A percentile compares a stretch with the other conserved stretches of the same genome.
These are phyloP conservation scores for Hylyphantes graminicola DNA, from an alignment of 1,140 invertebrate species.

Conservation along the genomic window DNA sequence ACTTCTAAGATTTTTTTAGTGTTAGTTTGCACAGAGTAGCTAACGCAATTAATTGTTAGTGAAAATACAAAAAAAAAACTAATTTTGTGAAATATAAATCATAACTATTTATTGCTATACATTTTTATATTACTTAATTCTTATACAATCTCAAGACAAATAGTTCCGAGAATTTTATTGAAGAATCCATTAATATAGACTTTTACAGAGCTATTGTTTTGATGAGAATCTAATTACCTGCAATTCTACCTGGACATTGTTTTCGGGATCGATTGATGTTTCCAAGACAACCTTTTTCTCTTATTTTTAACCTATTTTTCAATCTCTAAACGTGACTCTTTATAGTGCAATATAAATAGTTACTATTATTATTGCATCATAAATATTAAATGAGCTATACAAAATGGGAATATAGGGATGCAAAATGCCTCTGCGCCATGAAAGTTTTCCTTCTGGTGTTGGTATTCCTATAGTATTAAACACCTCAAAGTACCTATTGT, in stretches of 20 bases:
- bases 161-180: background rate
- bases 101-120: too few species aligned
- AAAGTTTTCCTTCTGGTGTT: background rate
- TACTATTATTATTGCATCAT: conserved; percentile 11
- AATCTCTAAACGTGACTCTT: conserved; percentile 18
- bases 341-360: background rate
- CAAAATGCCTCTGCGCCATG: background rate
- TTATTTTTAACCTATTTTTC: conserved; percentile 21
- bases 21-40: too few species aligned
- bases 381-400: conserved; percentile 1
- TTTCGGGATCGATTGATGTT: conserved; percentile 3
- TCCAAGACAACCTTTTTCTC: background rate
- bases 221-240: background rate
- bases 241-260: conserved; percentile 16
- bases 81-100: too few species aligned
- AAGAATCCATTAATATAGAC: conserved; percentile 9
- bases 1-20: too few species aligned
- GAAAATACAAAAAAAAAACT: too few species aligned
- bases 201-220: conserved; percentile 26
- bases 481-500: background rate
- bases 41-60: too few species aligned
- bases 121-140: too few species aligned
- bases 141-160: too few species aligned
- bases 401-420: background rate
- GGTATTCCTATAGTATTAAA: background rate